These are phyloP conservation scores for Dissostichus mawsoni DNA, from an alignment of 2,113 vertebrate genomes.

Conservation along the genomic window DNA sequence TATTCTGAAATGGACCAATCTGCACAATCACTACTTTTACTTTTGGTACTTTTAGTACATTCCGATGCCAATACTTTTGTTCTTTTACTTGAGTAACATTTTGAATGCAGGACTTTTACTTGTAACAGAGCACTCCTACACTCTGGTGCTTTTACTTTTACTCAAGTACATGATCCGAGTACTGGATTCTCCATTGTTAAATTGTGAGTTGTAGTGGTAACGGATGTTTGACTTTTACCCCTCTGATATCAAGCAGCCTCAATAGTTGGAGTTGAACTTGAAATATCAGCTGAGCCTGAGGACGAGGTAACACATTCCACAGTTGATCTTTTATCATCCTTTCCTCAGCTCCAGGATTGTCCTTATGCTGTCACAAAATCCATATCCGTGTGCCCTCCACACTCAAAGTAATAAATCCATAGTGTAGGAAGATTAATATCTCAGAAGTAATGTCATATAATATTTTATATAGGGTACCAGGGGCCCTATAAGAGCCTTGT, in stretches of 20 bases:
- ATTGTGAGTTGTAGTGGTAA: neutral
- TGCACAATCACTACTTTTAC: no score
- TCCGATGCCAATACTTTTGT: no score
- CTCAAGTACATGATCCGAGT: no score
- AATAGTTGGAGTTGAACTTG: neutral
- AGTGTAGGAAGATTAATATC: conserved; percentile 43
- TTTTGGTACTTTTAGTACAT: no score
- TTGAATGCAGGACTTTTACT: no score
- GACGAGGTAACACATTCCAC: neutral
- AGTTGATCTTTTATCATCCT: conserved; percentile 28
- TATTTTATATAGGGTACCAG: conserved; percentile 17
- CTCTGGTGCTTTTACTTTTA: no score
- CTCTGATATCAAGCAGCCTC: neutral
- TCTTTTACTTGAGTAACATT: no score
- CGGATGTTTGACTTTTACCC: neutral
- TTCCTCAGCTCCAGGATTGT: conserved; percentile 17
- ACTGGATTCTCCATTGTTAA: neutral
- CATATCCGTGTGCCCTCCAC: conserved; percentile 13
- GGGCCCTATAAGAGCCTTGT: conserved; percentile 16
- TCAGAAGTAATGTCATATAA: conserved; percentile 31
- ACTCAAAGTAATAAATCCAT: conserved; percentile 32
- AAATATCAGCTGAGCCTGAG: conserved; percentile 8
- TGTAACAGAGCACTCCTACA: no score
- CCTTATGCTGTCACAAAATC: conserved; percentile 28
- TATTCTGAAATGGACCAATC: no score